These are phyloP conservation scores for Ectobius pallidus DNA, from an alignment of 2,888 invertebrate genomes.

Conservation along the genomic window DNA sequence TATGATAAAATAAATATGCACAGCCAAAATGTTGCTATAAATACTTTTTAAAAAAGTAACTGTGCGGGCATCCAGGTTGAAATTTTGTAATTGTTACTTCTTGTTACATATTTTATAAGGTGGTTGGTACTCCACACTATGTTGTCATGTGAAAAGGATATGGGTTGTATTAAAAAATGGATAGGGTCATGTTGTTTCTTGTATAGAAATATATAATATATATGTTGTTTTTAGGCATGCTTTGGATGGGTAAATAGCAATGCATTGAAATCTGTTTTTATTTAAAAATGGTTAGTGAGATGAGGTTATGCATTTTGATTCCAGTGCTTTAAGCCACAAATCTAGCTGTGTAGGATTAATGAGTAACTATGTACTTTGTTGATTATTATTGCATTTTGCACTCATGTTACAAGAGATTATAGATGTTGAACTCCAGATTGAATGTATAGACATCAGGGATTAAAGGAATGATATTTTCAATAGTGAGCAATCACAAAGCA, in stretches of 20 bases:
- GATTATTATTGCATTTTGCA: not conserved
- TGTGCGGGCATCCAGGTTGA: too few species aligned
- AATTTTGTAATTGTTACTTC: too few species aligned
- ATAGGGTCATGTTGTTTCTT: not conserved
- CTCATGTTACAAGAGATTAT: not conserved
- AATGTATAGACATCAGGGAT: not conserved
- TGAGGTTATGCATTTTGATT: too few species aligned
- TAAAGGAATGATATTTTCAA: conserved; percentile 14
- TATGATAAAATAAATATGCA: too few species aligned
- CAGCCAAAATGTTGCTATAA: too few species aligned
- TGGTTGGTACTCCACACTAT: conserved; percentile 26
- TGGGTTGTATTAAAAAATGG: not conserved
- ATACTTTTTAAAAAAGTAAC: too few species aligned
- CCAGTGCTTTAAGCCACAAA: too few species aligned
- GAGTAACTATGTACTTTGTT: not conserved
- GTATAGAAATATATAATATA: not conserved
- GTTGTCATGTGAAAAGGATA: conserved; percentile 30
- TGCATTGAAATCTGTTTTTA: not conserved
- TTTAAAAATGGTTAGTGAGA: not conserved
- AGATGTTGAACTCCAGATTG: not conserved
- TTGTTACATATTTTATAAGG: not conserved
- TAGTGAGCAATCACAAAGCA: too few species aligned
- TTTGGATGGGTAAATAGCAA: not conserved
- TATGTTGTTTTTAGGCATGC: not conserved
- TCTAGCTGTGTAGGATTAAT: too few species aligned